Evolutionary conservation across 2,113 vertebrate genomes (phyloP).

Genomic region (Platycercus adscitus): DNA sequence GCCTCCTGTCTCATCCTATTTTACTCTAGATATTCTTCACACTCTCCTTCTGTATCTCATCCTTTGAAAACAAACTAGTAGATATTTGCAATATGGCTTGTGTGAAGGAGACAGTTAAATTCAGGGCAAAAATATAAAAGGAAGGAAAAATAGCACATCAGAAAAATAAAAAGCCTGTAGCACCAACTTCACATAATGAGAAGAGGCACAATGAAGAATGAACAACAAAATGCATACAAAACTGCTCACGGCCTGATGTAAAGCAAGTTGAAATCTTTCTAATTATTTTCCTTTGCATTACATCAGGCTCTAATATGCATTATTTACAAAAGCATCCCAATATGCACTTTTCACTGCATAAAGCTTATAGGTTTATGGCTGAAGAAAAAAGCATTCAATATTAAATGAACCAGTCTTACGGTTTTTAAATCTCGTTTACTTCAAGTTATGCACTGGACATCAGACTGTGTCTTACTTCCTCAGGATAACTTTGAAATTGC

Average conservation of each 20-base stretch:
- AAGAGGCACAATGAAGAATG: constrained; percentile 3
- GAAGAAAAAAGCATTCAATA: background rate
- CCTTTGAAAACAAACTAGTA: background rate
- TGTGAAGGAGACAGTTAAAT: constrained; percentile 10
- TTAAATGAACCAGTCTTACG: background rate
- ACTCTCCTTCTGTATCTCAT: background rate
- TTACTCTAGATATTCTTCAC: background rate
- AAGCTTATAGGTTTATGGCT: background rate
- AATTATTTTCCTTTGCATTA: constrained; percentile 8
- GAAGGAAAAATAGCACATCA: background rate
- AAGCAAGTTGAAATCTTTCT: background rate
- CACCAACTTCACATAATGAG: background rate
- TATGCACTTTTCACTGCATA: background rate
- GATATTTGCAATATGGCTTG: background rate
- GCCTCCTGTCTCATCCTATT: background rate
- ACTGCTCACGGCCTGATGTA: background rate
- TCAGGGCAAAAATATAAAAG: background rate
- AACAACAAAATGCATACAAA: background rate
- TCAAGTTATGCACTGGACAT: background rate
- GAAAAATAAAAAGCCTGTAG: constrained; percentile 8
- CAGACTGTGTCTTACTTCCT: background rate
- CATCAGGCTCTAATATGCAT: background rate
- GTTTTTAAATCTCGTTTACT: constrained; percentile 1
- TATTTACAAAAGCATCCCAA: constrained; percentile 13
- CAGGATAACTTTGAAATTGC: background rate